Percentiles rank a stretch among this genome's conserved stretches.
phyloP scores from a whole-genome alignment of 2,797 vertebrate genomes.

The Anolis apletophallus region DNA sequence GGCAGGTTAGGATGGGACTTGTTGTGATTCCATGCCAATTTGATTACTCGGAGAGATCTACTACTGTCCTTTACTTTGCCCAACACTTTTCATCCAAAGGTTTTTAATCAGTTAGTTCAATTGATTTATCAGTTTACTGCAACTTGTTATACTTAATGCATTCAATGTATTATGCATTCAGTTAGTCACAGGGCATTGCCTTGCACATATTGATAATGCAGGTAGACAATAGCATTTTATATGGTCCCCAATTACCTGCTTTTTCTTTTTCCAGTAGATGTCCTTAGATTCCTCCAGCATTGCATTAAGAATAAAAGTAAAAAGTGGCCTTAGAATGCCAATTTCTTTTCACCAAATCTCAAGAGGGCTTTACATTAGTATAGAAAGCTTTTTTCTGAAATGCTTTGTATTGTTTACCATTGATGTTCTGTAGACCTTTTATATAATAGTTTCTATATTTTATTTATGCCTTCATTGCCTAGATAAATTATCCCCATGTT shows the following conservation, averaged over 20 bases:
- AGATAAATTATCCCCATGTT: slow-evolving; percentile 10
- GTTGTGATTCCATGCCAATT: too few species aligned
- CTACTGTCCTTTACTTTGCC: too few species aligned
- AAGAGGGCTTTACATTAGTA: fast-evolving
- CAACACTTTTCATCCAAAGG: neutral
- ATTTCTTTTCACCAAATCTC: neutral
- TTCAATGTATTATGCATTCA: neutral
- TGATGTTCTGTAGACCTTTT: neutral
- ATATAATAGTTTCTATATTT: neutral
- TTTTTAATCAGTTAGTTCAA: neutral
- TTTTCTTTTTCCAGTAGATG: slow-evolving; percentile 21
- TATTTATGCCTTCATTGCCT: slow-evolving; percentile 25
- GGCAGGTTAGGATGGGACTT: too few species aligned
- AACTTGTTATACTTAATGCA: neutral
- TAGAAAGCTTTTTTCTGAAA: slow-evolving; percentile 31
- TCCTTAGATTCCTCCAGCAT: neutral
- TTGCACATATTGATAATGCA: neutral
- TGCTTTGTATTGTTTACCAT: neutral
- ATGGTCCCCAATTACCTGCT: neutral
- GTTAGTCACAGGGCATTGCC: neutral
- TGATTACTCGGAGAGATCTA: too few species aligned
- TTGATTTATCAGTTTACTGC: neutral
- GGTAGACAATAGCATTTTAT: neutral
- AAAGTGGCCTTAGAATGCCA: slow-evolving; percentile 2
- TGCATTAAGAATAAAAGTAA: neutral